Percentiles rank a stretch among this genome's conserved stretches.
Conservation (phyloP, 2,888 invertebrate species). For the Rotaria magnacalcarata region DNA sequence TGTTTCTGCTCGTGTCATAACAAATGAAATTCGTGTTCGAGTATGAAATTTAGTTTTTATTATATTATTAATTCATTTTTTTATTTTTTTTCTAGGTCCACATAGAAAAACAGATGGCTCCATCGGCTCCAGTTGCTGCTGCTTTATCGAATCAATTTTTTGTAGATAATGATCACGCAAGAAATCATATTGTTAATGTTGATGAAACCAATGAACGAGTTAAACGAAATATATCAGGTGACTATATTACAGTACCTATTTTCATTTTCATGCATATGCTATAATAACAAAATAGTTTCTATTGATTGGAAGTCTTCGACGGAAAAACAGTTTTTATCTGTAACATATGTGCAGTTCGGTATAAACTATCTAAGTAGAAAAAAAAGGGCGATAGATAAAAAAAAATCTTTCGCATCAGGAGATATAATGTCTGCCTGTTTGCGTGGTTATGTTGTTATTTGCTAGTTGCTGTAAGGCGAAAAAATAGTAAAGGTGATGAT, state of each 20-base stretch:
- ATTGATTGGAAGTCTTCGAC: background rate
- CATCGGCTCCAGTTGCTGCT: background rate
- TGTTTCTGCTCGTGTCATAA: background rate
- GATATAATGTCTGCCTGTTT: background rate
- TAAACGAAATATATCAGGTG: background rate
- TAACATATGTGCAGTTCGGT: background rate
- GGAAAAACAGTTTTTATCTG: background rate
- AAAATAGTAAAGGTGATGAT: background rate
- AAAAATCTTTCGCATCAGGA: background rate
- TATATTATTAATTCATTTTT: background rate
- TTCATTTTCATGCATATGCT: background rate
- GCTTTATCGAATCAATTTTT: background rate
- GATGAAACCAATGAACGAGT: no score
- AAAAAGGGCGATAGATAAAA: background rate
- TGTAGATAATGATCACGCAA: background rate
- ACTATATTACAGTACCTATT: background rate
- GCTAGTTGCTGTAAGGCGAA: background rate
- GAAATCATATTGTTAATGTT: background rate
- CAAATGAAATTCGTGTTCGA: constrained; percentile 32
- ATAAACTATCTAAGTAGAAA: background rate
- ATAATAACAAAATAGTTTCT: background rate
- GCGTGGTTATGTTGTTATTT: background rate
- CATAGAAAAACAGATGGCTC: constrained; percentile 7
- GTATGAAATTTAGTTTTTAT: background rate
- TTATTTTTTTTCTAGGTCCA: background rate